Percentiles rank a stretch among this genome's conserved stretches.
Conservation (phyloP, 1,140 invertebrate genomes). For the Aphelenchoides besseyi region DNA sequence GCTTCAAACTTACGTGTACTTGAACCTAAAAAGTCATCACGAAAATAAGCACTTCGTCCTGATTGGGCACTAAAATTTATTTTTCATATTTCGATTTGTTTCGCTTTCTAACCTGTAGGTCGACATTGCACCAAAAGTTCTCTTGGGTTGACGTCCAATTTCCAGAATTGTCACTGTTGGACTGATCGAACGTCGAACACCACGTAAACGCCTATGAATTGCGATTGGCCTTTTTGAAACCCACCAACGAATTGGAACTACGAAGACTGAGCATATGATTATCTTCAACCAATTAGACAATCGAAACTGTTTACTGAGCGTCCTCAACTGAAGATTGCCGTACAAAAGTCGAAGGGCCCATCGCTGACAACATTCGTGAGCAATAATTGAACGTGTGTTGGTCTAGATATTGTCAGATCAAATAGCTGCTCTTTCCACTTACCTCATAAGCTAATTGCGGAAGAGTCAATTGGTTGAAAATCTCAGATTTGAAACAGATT, state of each 20-base stretch:
- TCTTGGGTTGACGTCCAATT: slow-evolving; percentile 28
- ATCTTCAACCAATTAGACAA: slow-evolving; percentile 54
- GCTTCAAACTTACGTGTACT: background rate
- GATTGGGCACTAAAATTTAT: slow-evolving; percentile 32
- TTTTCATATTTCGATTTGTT: background rate
- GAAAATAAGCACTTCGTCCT: slow-evolving; percentile 24
- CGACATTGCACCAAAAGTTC: slow-evolving; percentile 21
- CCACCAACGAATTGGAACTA: slow-evolving; percentile 32
- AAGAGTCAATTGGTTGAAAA: slow-evolving; percentile 47
- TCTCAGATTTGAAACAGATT: slow-evolving; percentile 37
- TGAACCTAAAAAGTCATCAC: background rate
- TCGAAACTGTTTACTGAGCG: slow-evolving; percentile 12
- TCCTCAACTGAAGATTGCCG: slow-evolving; percentile 44
- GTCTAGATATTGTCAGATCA: slow-evolving; percentile 21
- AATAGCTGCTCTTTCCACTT: background rate
- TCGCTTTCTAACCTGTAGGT: slow-evolving; percentile 24
- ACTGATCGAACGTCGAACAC: slow-evolving; percentile 19
- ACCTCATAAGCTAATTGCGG: slow-evolving; percentile 54
- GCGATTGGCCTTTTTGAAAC: background rate
- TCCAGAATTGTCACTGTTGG: slow-evolving; percentile 49
- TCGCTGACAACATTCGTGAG: slow-evolving; percentile 57
- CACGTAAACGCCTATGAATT: background rate
- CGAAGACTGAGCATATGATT: slow-evolving; percentile 38
- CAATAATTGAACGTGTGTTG: slow-evolving; percentile 41
- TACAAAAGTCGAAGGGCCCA: slow-evolving; percentile 56